phyloP scores from a whole-genome alignment of 2,797 vertebrate genomes.

The Oreortyx pictus region DNA sequence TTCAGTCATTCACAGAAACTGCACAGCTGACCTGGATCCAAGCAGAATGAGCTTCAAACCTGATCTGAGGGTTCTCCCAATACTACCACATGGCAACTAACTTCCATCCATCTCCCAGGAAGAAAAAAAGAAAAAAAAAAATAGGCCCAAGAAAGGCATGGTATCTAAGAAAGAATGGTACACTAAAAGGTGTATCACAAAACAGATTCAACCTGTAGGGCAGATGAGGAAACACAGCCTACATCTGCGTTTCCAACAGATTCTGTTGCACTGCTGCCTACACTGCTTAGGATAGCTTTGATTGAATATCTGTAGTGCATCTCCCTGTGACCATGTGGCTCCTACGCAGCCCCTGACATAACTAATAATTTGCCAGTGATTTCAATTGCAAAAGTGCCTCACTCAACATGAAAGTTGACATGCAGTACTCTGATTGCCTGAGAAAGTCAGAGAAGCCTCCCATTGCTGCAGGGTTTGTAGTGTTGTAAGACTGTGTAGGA shows the following conservation, averaged over 20 bases:
- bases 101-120: background rate
- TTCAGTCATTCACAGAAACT: background rate
- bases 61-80: background rate
- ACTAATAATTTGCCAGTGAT: background rate
- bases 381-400: background rate
- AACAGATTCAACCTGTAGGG: background rate
- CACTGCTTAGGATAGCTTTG: fast-evolving
- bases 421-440: background rate
- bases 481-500: background rate
- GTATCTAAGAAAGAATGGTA: background rate
- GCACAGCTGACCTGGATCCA: background rate
- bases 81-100: background rate
- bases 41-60: background rate
- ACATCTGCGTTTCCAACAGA: background rate
- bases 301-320: background rate
- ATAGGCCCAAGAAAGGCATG: background rate
- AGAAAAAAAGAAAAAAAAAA: background rate
- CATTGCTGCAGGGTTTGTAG: background rate
- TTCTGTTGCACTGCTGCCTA: background rate
- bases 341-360: background rate
- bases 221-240: background rate
- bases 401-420: background rate
- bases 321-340: background rate
- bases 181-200: background rate
- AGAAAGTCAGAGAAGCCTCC: background rate